Percentiles rank a stretch among this genome's conserved stretches.
Evolutionary conservation across 37 sponge, comb jelly and placozoan genomes (phyloP).

Genomic region (Tethya wilhelma): DNA sequence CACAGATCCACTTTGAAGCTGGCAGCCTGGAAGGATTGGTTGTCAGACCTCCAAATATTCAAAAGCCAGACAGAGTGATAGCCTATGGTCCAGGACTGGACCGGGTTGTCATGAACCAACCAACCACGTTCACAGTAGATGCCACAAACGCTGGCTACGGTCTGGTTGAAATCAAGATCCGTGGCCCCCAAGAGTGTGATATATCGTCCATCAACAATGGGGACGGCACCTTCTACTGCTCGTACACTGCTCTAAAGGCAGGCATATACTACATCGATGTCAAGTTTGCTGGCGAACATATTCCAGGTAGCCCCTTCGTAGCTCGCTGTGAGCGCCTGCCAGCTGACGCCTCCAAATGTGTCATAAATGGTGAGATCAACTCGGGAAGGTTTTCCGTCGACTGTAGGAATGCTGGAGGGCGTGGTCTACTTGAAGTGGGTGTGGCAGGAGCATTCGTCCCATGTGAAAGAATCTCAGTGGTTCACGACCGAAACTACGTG

Average conservation of each 20-base stretch:
- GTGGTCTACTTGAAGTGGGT: conserved; percentile 81
- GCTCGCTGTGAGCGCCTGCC: conserved; percentile 42
- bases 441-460: conserved; percentile 74
- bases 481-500: conserved; percentile 82
- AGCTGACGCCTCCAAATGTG: conserved; percentile 83
- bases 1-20: no score
- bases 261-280: conserved; percentile 82
- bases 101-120: conserved; percentile 55
- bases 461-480: conserved; percentile 68
- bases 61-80: conserved; percentile 64
- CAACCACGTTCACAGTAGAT: conserved; percentile 74
- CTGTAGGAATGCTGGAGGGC: conserved; percentile 78
- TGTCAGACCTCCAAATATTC: conserved; percentile 61
- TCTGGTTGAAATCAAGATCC: conserved; percentile 51
- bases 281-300: conserved; percentile 75
- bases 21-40: no score
- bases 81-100: conserved; percentile 91
- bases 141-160: conserved; percentile 84
- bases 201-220: conserved; percentile 36
- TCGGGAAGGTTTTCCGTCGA: conserved; percentile 60
- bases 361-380: conserved; percentile 31
- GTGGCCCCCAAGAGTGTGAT: conserved; percentile 59
- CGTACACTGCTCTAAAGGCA: conserved; percentile 61
- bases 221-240: conserved; percentile 40
- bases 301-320: conserved; percentile 83